Evolutionary conservation across 2,113 vertebrate species (phyloP).

Genomic region (Cygnus atratus): DNA sequence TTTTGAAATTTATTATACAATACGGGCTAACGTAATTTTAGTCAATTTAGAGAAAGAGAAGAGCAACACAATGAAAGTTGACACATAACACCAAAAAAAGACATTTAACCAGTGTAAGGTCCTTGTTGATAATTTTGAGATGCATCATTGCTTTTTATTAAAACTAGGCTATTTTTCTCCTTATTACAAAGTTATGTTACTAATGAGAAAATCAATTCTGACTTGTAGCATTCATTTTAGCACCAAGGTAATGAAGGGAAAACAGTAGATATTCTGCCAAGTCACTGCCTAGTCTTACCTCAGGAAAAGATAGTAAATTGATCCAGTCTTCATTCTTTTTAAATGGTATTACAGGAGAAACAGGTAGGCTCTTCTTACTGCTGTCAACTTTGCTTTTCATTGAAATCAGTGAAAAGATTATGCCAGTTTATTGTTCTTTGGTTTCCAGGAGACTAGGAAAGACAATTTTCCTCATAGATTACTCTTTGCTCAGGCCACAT

Average conservation of each 20-base stretch:
- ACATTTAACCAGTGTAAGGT: not conserved
- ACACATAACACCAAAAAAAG: not conserved
- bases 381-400: not conserved
- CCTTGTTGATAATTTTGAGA: not conserved
- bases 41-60: slow-evolving; percentile 8
- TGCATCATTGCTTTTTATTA: not conserved
- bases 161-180: not conserved
- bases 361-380: not conserved
- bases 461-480: not conserved
- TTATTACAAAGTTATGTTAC: not conserved
- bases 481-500: not conserved
- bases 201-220: not conserved
- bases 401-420: not conserved
- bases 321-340: not conserved
- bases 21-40: not conserved
- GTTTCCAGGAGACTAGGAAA: not conserved
- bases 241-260: not conserved
- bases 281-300: not conserved
- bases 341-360: not conserved
- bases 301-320: not conserved
- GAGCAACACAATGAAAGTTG: not conserved
- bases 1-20: not conserved
- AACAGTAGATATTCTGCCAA: not conserved
- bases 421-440: not conserved
- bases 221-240: not conserved